Evolutionary conservation across 2,888 invertebrate species (phyloP), one percentile per base, ranked within the genome.

Genomic region (Meiosimyza platycephala): DNA sequence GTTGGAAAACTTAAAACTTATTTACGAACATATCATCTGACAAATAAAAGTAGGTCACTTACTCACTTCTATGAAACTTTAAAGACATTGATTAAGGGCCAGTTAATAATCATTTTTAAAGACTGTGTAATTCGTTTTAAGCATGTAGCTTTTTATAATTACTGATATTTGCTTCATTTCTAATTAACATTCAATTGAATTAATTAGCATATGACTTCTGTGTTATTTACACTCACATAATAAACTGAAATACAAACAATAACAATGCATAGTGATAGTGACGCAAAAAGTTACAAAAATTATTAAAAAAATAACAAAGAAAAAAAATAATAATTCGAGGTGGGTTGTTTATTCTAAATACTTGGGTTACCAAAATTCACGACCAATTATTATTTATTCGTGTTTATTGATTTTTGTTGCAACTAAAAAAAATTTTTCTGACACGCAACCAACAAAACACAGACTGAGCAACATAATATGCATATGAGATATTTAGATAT

Each of bases 341-440:
- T 40, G 40, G 40, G 22, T 40, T 40, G 40, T 9, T 40, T 57
- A 63, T 18, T 9, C 18, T 18, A 22, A 64, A 18, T 51, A 18
- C 64, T 22, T 50, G 18, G 64, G 64, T 51, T 28, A 64, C 64
- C 64, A 51, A 64, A 40, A 64, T 51, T 55, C 40, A 55, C 18
- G 28, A 57, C 48, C 68, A 57, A 59, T 22, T 59, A 68, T 57
- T 48, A 68, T 57, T 59, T 68, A 51, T 60, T 69, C 69, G 69
- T 50, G 18, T 68, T 59, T 68, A 68, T 68, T 68, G 68, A 68
- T 68, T 68, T 67, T 57, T n/a, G 22, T 18, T 50, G 52, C 28
- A 22, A 16, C 48, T 40, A 40, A 40, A 6, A 40, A 40, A 9
- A 40, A 16, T 52, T n/a, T 5, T 5, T 59, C n/a, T 64, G 22